Evolutionary conservation across 2,888 invertebrate species (phyloP), one percentile per base, ranked within the genome.

Genomic region (Gastrophysa polygoni): DNA sequence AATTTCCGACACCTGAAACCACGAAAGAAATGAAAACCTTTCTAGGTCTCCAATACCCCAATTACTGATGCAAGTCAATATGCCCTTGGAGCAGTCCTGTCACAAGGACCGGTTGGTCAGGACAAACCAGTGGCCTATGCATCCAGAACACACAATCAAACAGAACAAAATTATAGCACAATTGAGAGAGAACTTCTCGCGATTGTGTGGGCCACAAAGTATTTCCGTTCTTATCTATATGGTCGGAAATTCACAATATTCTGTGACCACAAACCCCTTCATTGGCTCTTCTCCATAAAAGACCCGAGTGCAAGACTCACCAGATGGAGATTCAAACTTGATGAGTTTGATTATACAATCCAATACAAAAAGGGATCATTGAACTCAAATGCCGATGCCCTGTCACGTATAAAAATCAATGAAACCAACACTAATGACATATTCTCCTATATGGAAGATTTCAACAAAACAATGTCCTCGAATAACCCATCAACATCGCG

Each of bases 101-200:
- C 63, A 0, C 71, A 71, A 64, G 68, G 68, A 8, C 34, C 58
- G 20, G 54, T 65, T 44, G 67, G 62, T 14, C 52, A 64, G 8
- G 70, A 73, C 51, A 17, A 59, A 17, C 68, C 70, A 1, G 47
- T 72, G 6, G 65, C 66, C 18, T 72, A 66, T 38, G 68, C 67
- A 6, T 62, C 62, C n/a, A 28, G 64, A 48, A 64, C 61, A 6
- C 32, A 65, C 6, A 59, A 63, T 56, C 18, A 54, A 5, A 47
- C 63, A 51, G 65, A 58, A 61, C 52, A 29, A 55, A 59, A 52
- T 49, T 69, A n/a, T n/a, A 64, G 44, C 65, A 62, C 58, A 7
- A 72, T 69, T n/a, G 70, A 69, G 57, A 71, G 61, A 28, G 71
- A 73, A 65, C 38, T 68, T n/a, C 34, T 69, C 48, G 62, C 67